These are phyloP conservation scores for Nyctereutes procyonoides DNA, from an alignment of 2,113 vertebrate species.

Conservation along the genomic window DNA sequence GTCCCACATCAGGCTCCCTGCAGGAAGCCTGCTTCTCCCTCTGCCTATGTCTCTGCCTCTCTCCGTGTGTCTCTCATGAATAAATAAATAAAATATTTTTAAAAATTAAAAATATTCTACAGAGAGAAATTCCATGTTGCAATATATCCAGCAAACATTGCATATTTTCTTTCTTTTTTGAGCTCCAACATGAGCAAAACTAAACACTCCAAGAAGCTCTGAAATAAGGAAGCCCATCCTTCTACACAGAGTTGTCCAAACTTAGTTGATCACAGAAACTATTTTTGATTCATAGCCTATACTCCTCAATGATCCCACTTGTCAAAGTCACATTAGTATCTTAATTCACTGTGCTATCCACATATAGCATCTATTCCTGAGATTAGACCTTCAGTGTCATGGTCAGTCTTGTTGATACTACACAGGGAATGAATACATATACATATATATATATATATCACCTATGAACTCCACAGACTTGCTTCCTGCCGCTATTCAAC, in stretches of 20 bases:
- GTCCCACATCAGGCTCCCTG: no score
- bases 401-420: not conserved
- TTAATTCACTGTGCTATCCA: not conserved
- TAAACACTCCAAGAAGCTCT: not conserved
- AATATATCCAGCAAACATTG: not conserved
- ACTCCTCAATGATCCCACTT: not conserved
- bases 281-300: not conserved
- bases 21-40: no score
- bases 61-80: no score
- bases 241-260: not conserved
- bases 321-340: not conserved
- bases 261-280: not conserved
- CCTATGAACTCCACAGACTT: not conserved
- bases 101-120: not conserved
- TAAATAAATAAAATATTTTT: not conserved
- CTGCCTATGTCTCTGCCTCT: no score
- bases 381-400: not conserved
- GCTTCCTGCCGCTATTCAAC: not conserved
- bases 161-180: not conserved
- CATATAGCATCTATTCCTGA: not conserved
- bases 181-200: not conserved
- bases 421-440: not conserved
- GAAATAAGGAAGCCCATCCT: not conserved
- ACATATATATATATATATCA: rapidly evolving
- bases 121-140: not conserved